Percentiles rank a stretch among this genome's conserved stretches.
phyloP scores from a whole-genome alignment of 2,113 vertebrate species.

The Alethe castanea region DNA sequence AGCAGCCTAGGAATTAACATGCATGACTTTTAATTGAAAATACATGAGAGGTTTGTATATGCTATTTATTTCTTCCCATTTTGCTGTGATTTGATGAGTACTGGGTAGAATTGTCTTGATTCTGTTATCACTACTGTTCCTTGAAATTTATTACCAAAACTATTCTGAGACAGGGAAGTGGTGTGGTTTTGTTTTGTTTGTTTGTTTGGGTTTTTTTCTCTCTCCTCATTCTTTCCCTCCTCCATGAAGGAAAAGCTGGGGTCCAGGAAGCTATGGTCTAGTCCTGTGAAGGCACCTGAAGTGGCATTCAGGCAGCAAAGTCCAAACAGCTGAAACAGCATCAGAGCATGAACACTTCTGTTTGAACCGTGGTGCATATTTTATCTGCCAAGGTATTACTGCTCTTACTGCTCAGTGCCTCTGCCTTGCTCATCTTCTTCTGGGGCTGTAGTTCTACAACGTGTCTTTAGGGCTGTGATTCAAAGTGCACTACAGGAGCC shows the following conservation, averaged over 20 bases:
- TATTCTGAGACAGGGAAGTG: not conserved
- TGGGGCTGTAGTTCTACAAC: not conserved
- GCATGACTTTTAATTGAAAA: not conserved
- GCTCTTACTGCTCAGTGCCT: not conserved
- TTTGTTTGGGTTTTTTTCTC: not conserved
- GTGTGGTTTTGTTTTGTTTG: not conserved
- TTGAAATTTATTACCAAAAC: not conserved
- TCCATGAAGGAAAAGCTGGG: not conserved
- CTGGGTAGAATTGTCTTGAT: not conserved
- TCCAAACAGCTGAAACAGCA: not conserved
- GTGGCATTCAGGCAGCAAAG: not conserved
- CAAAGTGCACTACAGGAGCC: not conserved
- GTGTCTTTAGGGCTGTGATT: not conserved
- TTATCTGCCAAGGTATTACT: not conserved
- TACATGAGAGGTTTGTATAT: not conserved
- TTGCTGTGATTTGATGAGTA: not conserved
- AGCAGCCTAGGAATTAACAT: not conserved
- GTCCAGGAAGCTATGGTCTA: not conserved
- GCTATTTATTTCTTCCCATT: not conserved
- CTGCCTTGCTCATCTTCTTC: fast-evolving
- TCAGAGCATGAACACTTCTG: not conserved
- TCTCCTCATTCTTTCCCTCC: not conserved
- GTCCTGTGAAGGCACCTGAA: not conserved
- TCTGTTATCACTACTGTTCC: not conserved
- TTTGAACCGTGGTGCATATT: not conserved